phyloP scores from a whole-genome alignment of 2,888 invertebrate species.

The Drosophila imparisetae region DNA sequence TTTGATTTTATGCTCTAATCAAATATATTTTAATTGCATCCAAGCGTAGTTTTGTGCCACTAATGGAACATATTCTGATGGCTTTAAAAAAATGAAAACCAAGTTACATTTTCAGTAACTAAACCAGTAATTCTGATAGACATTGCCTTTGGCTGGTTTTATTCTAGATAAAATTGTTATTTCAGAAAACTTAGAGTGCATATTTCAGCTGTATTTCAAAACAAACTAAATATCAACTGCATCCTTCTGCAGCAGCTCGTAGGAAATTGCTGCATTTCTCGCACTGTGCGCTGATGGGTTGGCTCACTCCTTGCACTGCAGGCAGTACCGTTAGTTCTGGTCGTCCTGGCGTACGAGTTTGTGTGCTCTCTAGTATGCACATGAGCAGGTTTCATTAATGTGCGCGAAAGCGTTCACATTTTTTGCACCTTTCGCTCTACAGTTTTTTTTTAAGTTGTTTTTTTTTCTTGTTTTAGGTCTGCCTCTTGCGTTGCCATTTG shows the following conservation, averaged over 20 bases:
- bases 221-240: background rate
- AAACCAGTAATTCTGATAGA: background rate
- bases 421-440: constrained; percentile 55
- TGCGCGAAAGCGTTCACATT: constrained; percentile 64
- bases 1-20: constrained; percentile 36
- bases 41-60: background rate
- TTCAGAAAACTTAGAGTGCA: background rate
- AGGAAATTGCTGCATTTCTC: constrained; percentile 7
- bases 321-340: background rate
- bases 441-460: constrained; percentile 31
- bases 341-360: constrained; percentile 11
- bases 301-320: background rate
- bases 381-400: constrained; percentile 68
- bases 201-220: background rate
- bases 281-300: constrained; percentile 16
- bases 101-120: background rate
- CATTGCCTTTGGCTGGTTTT: background rate
- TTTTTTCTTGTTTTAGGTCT: constrained; percentile 19
- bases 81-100: background rate
- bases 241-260: background rate
- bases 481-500: constrained; percentile 65
- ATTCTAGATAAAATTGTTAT: background rate
- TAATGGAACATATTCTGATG: background rate
- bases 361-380: constrained; percentile 33
- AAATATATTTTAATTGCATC: constrained; percentile 42